A percentile compares a stretch with the other conserved stretches of the same genome.
Evolutionary conservation across 2,888 invertebrate species (phyloP).

Genomic region (Clunio marinus): DNA sequence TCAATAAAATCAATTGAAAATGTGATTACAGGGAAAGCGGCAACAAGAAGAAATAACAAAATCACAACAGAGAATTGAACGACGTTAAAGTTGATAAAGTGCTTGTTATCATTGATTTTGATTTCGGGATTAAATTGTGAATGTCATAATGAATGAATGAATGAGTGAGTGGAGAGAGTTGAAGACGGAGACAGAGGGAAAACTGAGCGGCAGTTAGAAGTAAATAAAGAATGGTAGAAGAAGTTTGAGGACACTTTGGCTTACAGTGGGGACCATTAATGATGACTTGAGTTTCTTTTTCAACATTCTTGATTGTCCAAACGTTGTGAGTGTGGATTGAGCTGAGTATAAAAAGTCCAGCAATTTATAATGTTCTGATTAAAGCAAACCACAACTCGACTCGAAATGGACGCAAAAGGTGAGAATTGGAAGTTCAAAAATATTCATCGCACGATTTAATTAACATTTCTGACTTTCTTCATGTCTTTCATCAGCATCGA

Average conservation of each 20-base stretch:
- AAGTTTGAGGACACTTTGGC: not conserved
- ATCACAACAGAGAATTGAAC: not conserved
- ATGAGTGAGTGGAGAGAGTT: not conserved
- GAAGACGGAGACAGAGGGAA: no score
- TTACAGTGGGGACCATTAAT: not conserved
- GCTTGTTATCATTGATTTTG: conserved; percentile 1
- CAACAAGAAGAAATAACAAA: not conserved
- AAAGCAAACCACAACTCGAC: not conserved
- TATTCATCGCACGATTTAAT: no score
- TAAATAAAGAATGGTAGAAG: no score
- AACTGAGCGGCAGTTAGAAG: no score
- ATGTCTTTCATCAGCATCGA: not conserved
- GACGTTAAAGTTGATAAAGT: not conserved
- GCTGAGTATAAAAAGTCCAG: not conserved
- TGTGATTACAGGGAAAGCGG: not conserved
- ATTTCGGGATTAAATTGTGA: conserved; percentile 6
- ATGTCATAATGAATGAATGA: not conserved
- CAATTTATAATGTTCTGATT: not conserved
- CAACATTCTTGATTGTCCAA: not conserved
- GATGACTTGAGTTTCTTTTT: conserved; percentile 12
- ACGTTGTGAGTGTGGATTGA: no score
- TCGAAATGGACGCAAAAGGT: not conserved
- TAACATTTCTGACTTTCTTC: not conserved
- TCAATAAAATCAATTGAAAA: no score
- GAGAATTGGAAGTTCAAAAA: no score